Base-by-base conservation (phyloP, 2,888 invertebrate species). In the Schrankia costaestrigalis region DNA sequence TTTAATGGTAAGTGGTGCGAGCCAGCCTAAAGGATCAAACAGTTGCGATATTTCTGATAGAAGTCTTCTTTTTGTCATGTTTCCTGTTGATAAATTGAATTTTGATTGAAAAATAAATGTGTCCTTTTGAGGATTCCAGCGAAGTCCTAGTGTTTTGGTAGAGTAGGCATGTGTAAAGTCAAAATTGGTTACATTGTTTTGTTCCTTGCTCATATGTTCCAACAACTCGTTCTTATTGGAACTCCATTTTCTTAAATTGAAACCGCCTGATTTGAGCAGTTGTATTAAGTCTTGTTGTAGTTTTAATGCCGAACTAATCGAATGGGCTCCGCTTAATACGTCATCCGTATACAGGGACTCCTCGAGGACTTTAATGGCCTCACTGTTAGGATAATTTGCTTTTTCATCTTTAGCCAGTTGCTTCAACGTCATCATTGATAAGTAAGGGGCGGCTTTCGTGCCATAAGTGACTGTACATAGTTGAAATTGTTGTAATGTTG, bases 241-340 rank as follows among this genome's bases (percentile, higher is more conserved):
- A 3, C 13, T 17, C 34, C 34, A 34, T 13, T 34, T 34, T 24
- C 34, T 23, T 1, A 34, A 10, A 18, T 34, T 34, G 17, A 34
- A 34, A 7, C 34, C 28, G 3, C 34, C 34, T n/a, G 22, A n/a
- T n/a, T n/a, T n/a, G n/a, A n/a, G n/a, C n/a, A n/a, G n/a, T n/a
- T n/a, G n/a, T n/a, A n/a, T n/a, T n/a, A n/a, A n/a, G n/a, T n/a
- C n/a, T n/a, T n/a, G n/a, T n/a, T n/a, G n/a, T n/a, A n/a, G n/a
- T n/a, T n/a, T n/a, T n/a, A n/a, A n/a, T n/a, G 5, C 10, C 7
- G 11, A 1, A 5, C 11, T n/a, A 26, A n/a, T 6, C 14, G 3
- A n/a, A 26, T 21, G 3, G 19, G 14, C 6, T 27, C 22, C 13
- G 15, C 7, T 8, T 26, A 19, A 1, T 22, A 9, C 11, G 8